phyloP scores from a whole-genome alignment of 2,113 vertebrate species.

The Sylvia atricapilla region DNA sequence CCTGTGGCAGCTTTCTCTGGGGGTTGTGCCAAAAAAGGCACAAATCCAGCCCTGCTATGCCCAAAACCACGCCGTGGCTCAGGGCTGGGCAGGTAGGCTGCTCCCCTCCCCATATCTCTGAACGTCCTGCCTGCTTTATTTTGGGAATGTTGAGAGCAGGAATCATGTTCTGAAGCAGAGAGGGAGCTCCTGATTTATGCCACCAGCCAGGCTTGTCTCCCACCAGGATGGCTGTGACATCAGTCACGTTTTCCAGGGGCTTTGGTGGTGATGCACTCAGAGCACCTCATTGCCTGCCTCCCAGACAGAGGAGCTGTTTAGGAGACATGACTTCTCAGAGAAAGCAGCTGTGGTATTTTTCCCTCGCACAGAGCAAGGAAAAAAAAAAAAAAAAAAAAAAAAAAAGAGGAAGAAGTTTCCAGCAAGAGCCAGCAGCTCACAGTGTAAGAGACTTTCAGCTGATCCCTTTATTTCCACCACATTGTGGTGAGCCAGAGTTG shows the following conservation, averaged over 20 bases:
- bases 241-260: background rate
- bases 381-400: background rate
- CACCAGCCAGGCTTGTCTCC: background rate
- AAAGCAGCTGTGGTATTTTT: background rate
- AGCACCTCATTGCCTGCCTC: background rate
- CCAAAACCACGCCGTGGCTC: background rate
- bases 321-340: background rate
- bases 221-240: background rate
- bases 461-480: background rate
- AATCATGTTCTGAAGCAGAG: background rate
- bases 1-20: background rate
- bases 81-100: background rate
- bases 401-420: background rate
- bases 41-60: background rate
- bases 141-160: background rate
- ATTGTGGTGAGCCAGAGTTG: background rate
- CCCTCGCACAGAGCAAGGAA: background rate
- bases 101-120: too few species aligned
- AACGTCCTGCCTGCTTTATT: background rate
- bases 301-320: background rate
- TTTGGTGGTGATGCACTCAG: background rate
- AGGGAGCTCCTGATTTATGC: background rate
- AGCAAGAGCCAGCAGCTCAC: background rate
- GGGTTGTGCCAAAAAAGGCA: too few species aligned
- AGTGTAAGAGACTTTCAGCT: background rate